Base-by-base conservation (phyloP, 2,888 invertebrate genomes). In the Myopa testacea region DNA sequence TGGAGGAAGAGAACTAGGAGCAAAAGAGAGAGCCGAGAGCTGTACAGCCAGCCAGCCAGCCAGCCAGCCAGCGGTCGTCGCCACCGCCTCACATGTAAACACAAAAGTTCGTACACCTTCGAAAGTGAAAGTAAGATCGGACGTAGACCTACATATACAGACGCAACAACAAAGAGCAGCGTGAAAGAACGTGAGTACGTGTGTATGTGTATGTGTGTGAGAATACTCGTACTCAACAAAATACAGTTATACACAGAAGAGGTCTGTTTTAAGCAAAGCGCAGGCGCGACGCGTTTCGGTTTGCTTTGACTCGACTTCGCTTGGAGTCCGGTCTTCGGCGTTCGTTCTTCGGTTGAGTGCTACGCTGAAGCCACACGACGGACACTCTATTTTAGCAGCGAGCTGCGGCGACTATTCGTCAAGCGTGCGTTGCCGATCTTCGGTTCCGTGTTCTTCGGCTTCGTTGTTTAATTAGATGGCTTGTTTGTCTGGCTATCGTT, bases 41-140 rank as follows among this genome's bases (percentile, higher is more conserved):
- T 10, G 55, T 38, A 73, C 8, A 45, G 45, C 37, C 40, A 65
- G 45, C 73, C 8, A 45, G 45, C 37, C 40, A 65, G 45, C 73
- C 65, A 78, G 78, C 19, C 58, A 72, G 14, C 37, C 40, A 74
- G 45, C 73, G 58, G 60, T 40, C 75, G 38, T 38, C 38, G 75
- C 16, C 73, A 34, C 73, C 62, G 73, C 45, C 10, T 69, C 75
- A 76, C 72, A 73, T 86, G 86, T 87, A 86, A 86, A 87, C 87
- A 87, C 84, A 85, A 88, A 86, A 88, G 88, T 88, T 88, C 88
- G 87, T 88, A 86, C 85, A 89, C 88, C 88, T 89, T 88, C 86
- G 88, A 89, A 88, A 89, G 89, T 88, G 89, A 89, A 89, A 89
- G 89, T 88, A 87, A 86, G 84, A 86, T 88, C 88, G 89, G 88